Base-by-base conservation (phyloP, 2,888 invertebrate genomes). In the Stenodema calcarata region DNA sequence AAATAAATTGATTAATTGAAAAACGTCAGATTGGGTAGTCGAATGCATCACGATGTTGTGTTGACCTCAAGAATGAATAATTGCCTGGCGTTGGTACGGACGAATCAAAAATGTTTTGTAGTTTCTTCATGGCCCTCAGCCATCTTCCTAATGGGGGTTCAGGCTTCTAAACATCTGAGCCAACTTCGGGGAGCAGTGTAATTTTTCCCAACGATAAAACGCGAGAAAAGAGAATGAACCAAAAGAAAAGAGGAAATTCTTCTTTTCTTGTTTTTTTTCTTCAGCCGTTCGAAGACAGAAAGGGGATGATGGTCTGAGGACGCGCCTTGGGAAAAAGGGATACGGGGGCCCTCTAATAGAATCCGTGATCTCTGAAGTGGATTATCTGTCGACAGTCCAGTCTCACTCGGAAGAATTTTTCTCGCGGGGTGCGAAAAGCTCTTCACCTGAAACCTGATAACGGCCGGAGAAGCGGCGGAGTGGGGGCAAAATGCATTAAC, bases 371-470 rank as follows among this genome's bases (percentile, higher is more conserved):
- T 41, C 73, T 73, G 35, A 41, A 73, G 73, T 73, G 73, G 73
- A 73, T 73, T 73, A 73, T 73, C 73, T 73, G 73, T 73, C 73
- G 73, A 73, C 73, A 73, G 73, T 62, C 62, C 62, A 23, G 23
- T 62, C 62, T 62, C 62, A 23, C 73, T 35, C 73, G 7, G 35
- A 28, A 41, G 73, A 41, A 16, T 73, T 73, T 41, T 30, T 23
- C 23, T 3, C 9, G 14, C 12, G 41, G n/a, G 41, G 41, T 41
- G 73, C 30, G 73, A 73, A 73, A 73, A 73, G 73, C 73, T 73
- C 41, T 73, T 41, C 73, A 30, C 41, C 73, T 73, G 14, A 16
- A 35, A 35, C 30, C 41, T 30, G 16, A 30, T 73, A n/a, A 30
- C 1, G 41, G 73, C 18, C 9, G 7, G 30, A 0, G 41, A 35